These are phyloP conservation scores for Aeoliscus strigatus DNA, from an alignment of 2,797 vertebrate species.

Conservation along the genomic window DNA sequence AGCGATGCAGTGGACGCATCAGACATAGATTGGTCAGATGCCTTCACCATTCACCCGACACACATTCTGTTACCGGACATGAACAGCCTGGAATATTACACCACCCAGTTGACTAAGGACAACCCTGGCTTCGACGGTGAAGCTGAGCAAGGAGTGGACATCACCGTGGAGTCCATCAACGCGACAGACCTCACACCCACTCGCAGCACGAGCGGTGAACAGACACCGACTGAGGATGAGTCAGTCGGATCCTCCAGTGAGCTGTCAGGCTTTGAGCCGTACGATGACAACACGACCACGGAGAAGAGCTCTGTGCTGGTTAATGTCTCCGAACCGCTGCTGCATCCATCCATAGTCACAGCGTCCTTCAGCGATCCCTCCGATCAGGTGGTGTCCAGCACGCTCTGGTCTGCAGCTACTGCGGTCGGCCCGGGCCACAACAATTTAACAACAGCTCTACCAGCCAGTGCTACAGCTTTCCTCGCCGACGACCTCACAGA, in stretches of 20 bases:
- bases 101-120: constrained; percentile 58
- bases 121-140: constrained; percentile 30
- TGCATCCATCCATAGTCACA: constrained; percentile 60
- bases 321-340: constrained; percentile 59
- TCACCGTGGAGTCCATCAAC: constrained; percentile 43
- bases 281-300: too few species aligned
- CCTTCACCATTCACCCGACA: constrained; percentile 50
- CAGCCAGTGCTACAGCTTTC: constrained; percentile 44
- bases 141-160: constrained; percentile 62
- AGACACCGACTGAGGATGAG: constrained; percentile 54
- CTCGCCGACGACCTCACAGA: constrained; percentile 56
- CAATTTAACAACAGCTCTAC: constrained; percentile 29
- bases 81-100: constrained; percentile 72
- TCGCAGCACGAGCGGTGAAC: constrained; percentile 35
- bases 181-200: constrained; percentile 48
- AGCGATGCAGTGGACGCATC: constrained; percentile 35
- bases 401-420: constrained; percentile 57
- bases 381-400: constrained; percentile 62
- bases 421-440: constrained; percentile 33
- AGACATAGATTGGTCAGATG: constrained; percentile 58
- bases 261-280: constrained; percentile 61
- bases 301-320: constrained; percentile 42
- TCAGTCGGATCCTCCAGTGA: constrained; percentile 60
- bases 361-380: constrained; percentile 50
- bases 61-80: constrained; percentile 68